Conservation (phyloP, 1,140 invertebrate genomes). For the Solen grandis region DNA sequence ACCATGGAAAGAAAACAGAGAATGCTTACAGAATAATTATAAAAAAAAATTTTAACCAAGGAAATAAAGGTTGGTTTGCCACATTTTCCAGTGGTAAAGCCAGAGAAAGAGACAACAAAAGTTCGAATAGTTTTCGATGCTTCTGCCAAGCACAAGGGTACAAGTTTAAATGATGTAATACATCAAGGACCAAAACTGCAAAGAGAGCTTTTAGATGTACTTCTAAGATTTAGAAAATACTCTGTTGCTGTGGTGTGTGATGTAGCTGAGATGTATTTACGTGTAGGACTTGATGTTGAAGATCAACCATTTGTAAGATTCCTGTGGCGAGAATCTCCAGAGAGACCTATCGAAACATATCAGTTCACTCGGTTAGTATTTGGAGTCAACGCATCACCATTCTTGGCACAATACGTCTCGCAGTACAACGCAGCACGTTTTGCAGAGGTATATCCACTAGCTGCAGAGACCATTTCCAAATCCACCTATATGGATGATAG, state of each 20-base stretch:
- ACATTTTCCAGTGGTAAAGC: no score
- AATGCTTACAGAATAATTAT: constrained; percentile 50
- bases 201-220: constrained; percentile 62
- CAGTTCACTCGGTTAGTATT: no score
- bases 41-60: constrained; percentile 44
- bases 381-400: no score
- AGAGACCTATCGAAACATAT: constrained; percentile 55
- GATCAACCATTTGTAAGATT: no score
- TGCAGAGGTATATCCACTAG: not conserved
- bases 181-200: constrained; percentile 62
- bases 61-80: constrained; percentile 53
- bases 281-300: no score
- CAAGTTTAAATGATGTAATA: no score
- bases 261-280: no score
- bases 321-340: constrained; percentile 50
- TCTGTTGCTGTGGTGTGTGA: no score
- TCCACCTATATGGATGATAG: constrained; percentile 17
- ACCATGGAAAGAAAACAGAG: constrained; percentile 49
- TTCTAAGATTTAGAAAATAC: constrained; percentile 61
- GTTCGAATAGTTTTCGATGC: no score
- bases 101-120: no score
- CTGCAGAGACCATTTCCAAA: not conserved
- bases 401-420: constrained; percentile 32
- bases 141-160: no score
- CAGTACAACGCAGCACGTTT: constrained; percentile 2